Evolutionary conservation across 2,888 invertebrate species (phyloP), one percentile per base, ranked within the genome.

Genomic region (Cerastis rubricosa): DNA sequence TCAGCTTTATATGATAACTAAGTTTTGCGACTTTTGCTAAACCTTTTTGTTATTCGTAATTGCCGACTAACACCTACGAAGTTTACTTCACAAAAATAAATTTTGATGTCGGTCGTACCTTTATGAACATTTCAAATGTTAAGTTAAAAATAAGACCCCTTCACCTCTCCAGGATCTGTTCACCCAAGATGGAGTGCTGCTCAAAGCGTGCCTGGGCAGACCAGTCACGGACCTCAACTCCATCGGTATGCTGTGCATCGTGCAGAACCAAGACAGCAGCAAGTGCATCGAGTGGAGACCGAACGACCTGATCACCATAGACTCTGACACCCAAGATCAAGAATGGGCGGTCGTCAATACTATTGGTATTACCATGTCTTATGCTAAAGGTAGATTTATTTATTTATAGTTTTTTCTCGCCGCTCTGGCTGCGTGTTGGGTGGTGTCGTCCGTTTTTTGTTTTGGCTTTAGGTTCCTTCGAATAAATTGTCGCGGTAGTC

Each of bases 281-380:
- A 97, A 97, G 82, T 97, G 97, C 85, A 97, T 99, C 73, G 99
- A 99, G 93, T 99, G 99, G 99, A 97, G 98, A 91, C 98, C 98
- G 0, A 97, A 97, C 80, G 98, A 98, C 91, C 96, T 98, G 84
- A 98, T 98, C 66, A 97, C 98, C 22, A 97, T 97, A 14, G 98
- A 98, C 86, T 97, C 98, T 0, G 98, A 98, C 86, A 97, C 97
- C 2, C 98, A 98, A 89, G 98, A 98, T 90, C 98, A 98, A 90
- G 98, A 98, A 90, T 98, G 99, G 99, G 98, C 98, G 0, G 97
- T 98, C 76, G 98, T 98, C 29, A 98, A 98, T 89, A 98, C 98
- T 64, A 98, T 97, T 88, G 97, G 97, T 96, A 92, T 91, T 89
- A 77, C 78, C 78, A 90, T 87, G 87, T 85, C 76, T 81, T 78